Percentiles rank a stretch among this genome's conserved stretches.
Evolutionary conservation across 2,888 invertebrate genomes (phyloP).

Genomic region (Leptinotarsa haldemani): DNA sequence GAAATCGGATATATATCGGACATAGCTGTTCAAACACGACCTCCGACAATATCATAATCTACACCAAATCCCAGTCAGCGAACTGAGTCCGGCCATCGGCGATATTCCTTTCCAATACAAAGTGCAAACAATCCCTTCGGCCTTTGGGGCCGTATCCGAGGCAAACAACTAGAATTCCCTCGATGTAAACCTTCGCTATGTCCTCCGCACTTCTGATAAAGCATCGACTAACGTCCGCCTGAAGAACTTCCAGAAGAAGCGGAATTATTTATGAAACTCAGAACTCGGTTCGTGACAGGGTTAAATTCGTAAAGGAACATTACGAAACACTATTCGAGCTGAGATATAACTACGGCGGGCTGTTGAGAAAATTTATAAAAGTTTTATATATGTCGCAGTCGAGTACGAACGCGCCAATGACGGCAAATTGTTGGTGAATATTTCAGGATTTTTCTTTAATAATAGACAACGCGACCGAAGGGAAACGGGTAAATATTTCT

Average conservation of each 20-base stretch:
- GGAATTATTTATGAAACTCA: conserved; percentile 39
- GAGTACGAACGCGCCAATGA: neutral
- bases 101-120: conserved; percentile 45
- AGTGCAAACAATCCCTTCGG: conserved; percentile 47
- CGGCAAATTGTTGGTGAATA: conserved; percentile 32
- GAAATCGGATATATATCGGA: conserved; percentile 9
- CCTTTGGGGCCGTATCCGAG: conserved; percentile 42
- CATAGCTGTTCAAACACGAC: conserved; percentile 8
- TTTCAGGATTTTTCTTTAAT: conserved; percentile 14
- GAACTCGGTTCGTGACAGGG: conserved; percentile 35
- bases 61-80: conserved; percentile 12
- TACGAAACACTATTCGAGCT: conserved; percentile 30
- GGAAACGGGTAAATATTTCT: neutral
- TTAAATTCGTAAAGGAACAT: conserved; percentile 37
- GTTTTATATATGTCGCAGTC: conserved; percentile 26
- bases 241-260: conserved; percentile 36
- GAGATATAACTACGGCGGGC: conserved; percentile 30
- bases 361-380: conserved; percentile 23
- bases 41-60: conserved; percentile 12
- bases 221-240: conserved; percentile 33
- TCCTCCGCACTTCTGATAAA: conserved; percentile 30
- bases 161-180: conserved; percentile 48
- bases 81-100: conserved; percentile 22
- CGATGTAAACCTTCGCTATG: conserved; percentile 33
- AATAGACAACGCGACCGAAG: neutral